A percentile compares a stretch with the other conserved stretches of the same genome.
Conservation (phyloP, 2,797 vertebrate species). For the Siniperca obscura region DNA sequence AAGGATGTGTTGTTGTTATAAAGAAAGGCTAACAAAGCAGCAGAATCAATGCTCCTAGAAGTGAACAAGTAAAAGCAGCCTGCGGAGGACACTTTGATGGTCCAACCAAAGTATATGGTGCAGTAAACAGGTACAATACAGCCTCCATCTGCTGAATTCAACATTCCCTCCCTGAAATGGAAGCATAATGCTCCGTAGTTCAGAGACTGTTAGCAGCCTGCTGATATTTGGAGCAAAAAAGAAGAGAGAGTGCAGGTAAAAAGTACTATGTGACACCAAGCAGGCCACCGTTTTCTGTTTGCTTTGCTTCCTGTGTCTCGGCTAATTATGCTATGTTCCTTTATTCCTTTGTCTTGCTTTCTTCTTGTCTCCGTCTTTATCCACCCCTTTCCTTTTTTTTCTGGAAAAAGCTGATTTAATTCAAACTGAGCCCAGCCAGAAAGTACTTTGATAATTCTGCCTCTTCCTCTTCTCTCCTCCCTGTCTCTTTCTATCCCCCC, state of each 20-base stretch:
- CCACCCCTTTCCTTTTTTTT: constrained; percentile 1
- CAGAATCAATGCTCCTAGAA: constrained; percentile 58
- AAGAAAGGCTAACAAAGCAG: constrained; percentile 60
- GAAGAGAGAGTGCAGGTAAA: constrained; percentile 25
- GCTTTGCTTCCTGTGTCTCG: constrained; percentile 31
- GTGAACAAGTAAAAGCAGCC: constrained; percentile 42
- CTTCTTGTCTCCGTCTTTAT: constrained; percentile 24
- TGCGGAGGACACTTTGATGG: constrained; percentile 66
- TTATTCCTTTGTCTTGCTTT: constrained; percentile 41
- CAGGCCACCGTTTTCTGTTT: constrained; percentile 35
- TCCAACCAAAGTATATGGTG: constrained; percentile 45
- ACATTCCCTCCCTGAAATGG: constrained; percentile 46
- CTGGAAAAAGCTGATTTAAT: constrained; percentile 57
- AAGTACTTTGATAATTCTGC: constrained; percentile 57
- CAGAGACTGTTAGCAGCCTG: constrained; percentile 39
- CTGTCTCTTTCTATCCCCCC: constrained; percentile 22
- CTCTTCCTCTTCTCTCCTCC: constrained; percentile 32
- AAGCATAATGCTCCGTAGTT: constrained; percentile 42
- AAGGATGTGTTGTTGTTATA: constrained; percentile 49
- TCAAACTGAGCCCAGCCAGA: constrained; percentile 54
- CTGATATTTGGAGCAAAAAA: constrained; percentile 40
- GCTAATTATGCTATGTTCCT: constrained; percentile 45
- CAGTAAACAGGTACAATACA: constrained; percentile 48
- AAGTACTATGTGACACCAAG: constrained; percentile 22
- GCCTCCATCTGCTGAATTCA: constrained; percentile 56